phyloP scores from a whole-genome alignment of 2,888 invertebrate genomes.

The Lordiphosa andalusiaca region DNA sequence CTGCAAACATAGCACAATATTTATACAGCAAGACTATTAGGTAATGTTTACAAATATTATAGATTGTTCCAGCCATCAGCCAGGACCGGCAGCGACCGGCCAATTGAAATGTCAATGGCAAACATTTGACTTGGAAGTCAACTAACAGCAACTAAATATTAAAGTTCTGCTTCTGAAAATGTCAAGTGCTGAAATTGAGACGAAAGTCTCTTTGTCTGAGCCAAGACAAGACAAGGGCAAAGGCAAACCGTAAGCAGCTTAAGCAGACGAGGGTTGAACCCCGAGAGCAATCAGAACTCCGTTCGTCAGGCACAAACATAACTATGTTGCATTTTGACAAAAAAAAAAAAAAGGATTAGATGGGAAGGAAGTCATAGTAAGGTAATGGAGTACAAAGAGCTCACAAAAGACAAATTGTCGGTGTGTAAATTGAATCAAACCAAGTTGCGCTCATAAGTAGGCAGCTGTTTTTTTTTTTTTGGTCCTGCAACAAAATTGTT shows the following conservation, averaged over 20 bases:
- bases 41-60: neutral
- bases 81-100: neutral
- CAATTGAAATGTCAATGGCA: conserved; percentile 49
- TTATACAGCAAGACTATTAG: neutral
- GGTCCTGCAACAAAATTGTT: conserved; percentile 1
- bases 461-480: conserved; percentile 3
- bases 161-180: conserved; percentile 40
- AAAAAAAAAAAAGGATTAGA: conserved; percentile 52
- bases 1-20: conserved; percentile 17
- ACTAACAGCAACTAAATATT: conserved; percentile 39
- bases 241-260: conserved; percentile 50
- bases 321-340: conserved; percentile 55
- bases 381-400: conserved; percentile 56
- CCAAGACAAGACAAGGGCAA: neutral
- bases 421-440: conserved; percentile 1
- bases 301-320: conserved; percentile 57
- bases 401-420: conserved; percentile 14
- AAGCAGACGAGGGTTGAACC: conserved; percentile 20
- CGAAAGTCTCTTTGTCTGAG: conserved; percentile 23
- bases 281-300: neutral
- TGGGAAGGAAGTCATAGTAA: conserved; percentile 66
- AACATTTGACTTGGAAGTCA: conserved; percentile 25
- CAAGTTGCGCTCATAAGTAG: conserved; percentile 5
- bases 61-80: too few species aligned
- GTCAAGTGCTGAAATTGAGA: conserved; percentile 57